Base-by-base conservation (phyloP, 2,113 vertebrate genomes). In the Elachura formosa region DNA sequence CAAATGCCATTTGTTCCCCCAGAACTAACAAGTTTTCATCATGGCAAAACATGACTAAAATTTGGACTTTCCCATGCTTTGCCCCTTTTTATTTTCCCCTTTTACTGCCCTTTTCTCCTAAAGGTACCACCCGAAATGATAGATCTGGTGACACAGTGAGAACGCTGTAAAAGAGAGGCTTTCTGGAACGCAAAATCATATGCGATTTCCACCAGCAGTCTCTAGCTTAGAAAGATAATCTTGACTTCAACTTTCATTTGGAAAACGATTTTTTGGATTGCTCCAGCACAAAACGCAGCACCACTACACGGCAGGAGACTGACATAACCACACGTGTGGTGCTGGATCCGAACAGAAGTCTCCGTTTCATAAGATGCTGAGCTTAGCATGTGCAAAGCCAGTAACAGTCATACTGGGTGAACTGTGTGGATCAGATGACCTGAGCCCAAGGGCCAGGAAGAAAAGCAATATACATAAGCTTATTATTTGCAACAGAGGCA, bases 241-340 rank as follows among this genome's bases (percentile, higher is more conserved):
- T 40, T 17, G 31, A 23, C 36, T 29, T 45, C 21, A 80, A n/a
- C 6, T 69, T 64, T 14, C 17, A 49, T 43, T 61, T 62, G 51
- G 55, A 80, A 82, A 83, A 54, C 38, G 75, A 67, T 67, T 66
- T 79, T 76, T 73, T 62, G 26, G 63, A 40, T 58, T 10, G 21
- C 58, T 41, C 26, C 69, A 51, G 36, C 9, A n/a, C 51, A 21
- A 48, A 69, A 28, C 21, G 20, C 21, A 71, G 40, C 73, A 4
- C 14, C 1, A 11, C 51, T 21, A 1, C 40, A 11, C 31, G 51
- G 36, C 0, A 0, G 36, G 69, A 52, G 73, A 16, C 61, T 24
- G 73, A 45, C 41, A 20, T 6, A 71, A 41, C n/a, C 48, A 36
- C 68, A 45, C 1, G 1, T 11, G 80, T 4, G 1, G 7, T 2